A percentile compares a stretch with the other conserved stretches of the same genome.
phyloP scores from a whole-genome alignment of 2,888 invertebrate genomes.

The Tromatobia lineatoria region DNA sequence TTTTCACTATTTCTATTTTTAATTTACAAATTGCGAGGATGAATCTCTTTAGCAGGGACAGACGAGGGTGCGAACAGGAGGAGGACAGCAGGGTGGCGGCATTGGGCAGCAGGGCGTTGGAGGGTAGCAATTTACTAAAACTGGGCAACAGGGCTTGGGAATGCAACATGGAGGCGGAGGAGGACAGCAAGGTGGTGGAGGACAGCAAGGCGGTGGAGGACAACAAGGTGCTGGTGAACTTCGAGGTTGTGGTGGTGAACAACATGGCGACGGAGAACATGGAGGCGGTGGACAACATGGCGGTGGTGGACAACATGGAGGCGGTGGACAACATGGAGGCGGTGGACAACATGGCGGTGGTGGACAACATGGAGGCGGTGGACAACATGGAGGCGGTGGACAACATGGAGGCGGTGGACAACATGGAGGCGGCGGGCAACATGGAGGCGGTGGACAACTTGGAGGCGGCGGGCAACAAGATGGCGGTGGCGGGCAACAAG shows the following conservation, averaged over 20 bases:
- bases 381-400: conserved; percentile 49
- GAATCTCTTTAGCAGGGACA: conserved; percentile 52
- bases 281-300: conserved; percentile 73
- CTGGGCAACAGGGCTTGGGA: conserved; percentile 60
- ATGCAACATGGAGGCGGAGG: too few species aligned
- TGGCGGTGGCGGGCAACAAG: conserved; percentile 31
- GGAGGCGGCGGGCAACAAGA: conserved; percentile 55
- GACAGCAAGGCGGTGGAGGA: conserved; percentile 53
- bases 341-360: conserved; percentile 64
- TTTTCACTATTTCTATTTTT: background rate
- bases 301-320: conserved; percentile 81
- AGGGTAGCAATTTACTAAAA: conserved; percentile 79
- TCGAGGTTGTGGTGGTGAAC: background rate
- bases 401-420: conserved; percentile 47
- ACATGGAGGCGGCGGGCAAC: conserved; percentile 45
- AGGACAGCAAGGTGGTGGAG: too few species aligned
- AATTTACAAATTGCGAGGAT: background rate
- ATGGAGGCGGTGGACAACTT: conserved; percentile 30
- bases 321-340: conserved; percentile 68
- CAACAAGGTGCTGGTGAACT: conserved; percentile 35
- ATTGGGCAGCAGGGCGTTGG: conserved; percentile 76
- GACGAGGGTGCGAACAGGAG: conserved; percentile 43
- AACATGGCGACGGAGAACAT: conserved; percentile 42
- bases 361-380: conserved; percentile 41
- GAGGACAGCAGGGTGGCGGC: conserved; percentile 48